Evolutionary conservation across 2,888 invertebrate species (phyloP).

Genomic region (Pterobdella sp.): DNA sequence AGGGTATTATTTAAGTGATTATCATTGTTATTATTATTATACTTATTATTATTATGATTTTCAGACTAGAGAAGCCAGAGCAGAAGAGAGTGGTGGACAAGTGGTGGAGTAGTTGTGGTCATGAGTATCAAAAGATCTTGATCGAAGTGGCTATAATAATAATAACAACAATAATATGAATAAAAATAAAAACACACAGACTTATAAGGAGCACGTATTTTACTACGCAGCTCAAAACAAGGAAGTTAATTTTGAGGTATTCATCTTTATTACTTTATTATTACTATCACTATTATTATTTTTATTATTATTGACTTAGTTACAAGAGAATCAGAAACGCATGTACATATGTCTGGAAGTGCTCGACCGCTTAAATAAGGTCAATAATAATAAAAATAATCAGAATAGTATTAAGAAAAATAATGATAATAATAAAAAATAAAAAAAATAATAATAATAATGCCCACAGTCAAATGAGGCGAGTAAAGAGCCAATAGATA

Average conservation of each 20-base stretch:
- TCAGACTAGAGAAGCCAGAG: neutral
- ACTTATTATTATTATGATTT: neutral
- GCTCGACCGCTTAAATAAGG: constrained; percentile 63
- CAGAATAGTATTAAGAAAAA: too few species aligned
- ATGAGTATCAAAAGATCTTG: neutral
- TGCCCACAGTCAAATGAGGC: constrained; percentile 33
- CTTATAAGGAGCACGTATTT: neutral
- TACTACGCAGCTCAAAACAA: neutral
- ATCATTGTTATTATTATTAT: constrained; percentile 4
- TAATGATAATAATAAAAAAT: constrained; percentile 1
- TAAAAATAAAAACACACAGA: neutral
- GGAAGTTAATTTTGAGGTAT: neutral
- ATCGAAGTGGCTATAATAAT: neutral
- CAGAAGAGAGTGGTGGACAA: neutral
- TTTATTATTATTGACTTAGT: neutral
- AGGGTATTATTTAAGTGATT: neutral
- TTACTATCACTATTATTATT: neutral
- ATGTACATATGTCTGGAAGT: constrained; percentile 56
- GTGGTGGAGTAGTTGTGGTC: neutral
- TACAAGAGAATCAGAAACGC: neutral
- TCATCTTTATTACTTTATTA: too few species aligned
- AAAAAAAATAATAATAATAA: neutral
- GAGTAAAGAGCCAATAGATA: constrained; percentile 53
- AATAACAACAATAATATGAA: neutral
- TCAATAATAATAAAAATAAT: constrained; percentile 55